Conservation (phyloP, 2,888 invertebrate species). For the Marasmarcha lunaedactyla region DNA sequence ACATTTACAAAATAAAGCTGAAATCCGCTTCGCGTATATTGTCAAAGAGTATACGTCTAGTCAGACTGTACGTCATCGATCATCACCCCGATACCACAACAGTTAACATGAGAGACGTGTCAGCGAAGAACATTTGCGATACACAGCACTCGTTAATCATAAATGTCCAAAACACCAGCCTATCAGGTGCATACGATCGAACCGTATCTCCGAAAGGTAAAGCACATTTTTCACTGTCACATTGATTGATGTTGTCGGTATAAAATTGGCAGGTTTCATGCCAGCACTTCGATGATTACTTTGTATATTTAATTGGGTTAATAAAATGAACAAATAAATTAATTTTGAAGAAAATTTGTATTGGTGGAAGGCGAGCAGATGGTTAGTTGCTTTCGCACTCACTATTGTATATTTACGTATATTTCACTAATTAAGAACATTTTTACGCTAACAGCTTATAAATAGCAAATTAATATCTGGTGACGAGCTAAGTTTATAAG, state of each 20-base stretch:
- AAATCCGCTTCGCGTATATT: background rate
- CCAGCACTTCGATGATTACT: background rate
- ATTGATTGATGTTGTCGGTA: background rate
- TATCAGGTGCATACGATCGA: background rate
- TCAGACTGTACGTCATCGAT: background rate
- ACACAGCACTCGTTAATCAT: slow-evolving; percentile 1
- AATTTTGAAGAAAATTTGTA: too few species aligned
- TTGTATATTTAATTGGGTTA: background rate
- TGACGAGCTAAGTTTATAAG: too few species aligned
- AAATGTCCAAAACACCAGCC: background rate
- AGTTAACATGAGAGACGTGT: background rate
- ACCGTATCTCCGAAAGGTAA: background rate
- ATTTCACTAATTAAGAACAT: too few species aligned
- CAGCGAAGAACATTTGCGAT: background rate
- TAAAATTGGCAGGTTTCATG: background rate
- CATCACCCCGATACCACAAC: background rate
- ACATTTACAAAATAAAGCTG: background rate
- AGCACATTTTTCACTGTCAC: background rate
- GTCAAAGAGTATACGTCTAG: background rate
- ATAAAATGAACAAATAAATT: background rate
- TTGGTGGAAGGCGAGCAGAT: too few species aligned
- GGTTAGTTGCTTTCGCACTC: too few species aligned
- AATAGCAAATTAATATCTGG: too few species aligned
- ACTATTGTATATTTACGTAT: too few species aligned
- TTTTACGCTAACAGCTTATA: too few species aligned